phyloP scores from a whole-genome alignment of 2,113 vertebrate genomes.

The Synodontis membranacea region DNA sequence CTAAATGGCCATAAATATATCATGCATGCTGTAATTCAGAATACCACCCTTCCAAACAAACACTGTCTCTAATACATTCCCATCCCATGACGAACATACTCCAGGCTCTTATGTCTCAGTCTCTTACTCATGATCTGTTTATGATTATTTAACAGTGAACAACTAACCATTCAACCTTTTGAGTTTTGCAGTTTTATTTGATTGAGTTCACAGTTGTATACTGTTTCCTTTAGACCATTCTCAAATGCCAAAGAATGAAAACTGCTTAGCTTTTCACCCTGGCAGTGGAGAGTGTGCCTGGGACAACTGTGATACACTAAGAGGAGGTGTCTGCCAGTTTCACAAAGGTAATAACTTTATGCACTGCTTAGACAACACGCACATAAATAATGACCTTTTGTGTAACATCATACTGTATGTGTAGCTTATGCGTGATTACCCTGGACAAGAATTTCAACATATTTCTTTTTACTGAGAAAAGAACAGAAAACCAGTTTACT shows the following conservation, averaged over 20 bases:
- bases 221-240: slow-evolving; percentile 46
- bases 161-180: slow-evolving; percentile 13
- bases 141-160: neutral
- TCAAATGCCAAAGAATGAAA: slow-evolving; percentile 25
- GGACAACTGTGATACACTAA: slow-evolving; percentile 60
- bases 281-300: slow-evolving; percentile 18
- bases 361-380: neutral
- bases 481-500: neutral
- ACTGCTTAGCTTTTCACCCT: slow-evolving; percentile 68
- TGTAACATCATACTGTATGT: neutral
- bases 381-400: neutral
- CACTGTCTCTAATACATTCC: slow-evolving; percentile 65
- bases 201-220: slow-evolving; percentile 29
- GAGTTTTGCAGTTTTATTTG: slow-evolving; percentile 30
- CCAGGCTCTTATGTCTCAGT: neutral
- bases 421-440: neutral
- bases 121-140: neutral
- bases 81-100: slow-evolving; percentile 55
- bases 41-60: slow-evolving; percentile 71
- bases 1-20: slow-evolving; percentile 69
- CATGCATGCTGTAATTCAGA: slow-evolving; percentile 63
- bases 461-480: neutral
- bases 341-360: slow-evolving; percentile 64
- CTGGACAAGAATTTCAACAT: neutral
- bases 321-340: slow-evolving; percentile 69